These are phyloP conservation scores for Aporophyla nigra DNA, from an alignment of 2,888 invertebrate genomes.

Conservation along the genomic window DNA sequence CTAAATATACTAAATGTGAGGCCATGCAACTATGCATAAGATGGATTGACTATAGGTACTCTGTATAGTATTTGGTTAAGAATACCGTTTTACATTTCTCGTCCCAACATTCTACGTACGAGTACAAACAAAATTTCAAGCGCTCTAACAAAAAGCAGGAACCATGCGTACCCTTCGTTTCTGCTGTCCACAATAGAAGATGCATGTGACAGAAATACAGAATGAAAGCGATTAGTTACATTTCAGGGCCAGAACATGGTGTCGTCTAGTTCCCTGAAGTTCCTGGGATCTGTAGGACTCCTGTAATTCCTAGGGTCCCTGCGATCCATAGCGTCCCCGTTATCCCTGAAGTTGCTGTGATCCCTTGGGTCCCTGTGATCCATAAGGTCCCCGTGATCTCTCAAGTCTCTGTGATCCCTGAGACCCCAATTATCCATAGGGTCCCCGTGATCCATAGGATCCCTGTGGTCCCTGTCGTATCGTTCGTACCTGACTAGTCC, in stretches of 20 bases:
- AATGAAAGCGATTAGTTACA: constrained; percentile 72
- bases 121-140: constrained; percentile 12
- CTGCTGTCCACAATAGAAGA: constrained; percentile 75
- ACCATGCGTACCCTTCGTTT: constrained; percentile 78
- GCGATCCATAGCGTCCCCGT: constrained; percentile 1
- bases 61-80: background rate
- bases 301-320: background rate
- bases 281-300: background rate
- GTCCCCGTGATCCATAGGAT: background rate
- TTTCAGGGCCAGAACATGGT: constrained; percentile 83
- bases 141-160: constrained; percentile 14
- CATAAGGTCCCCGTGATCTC: background rate
- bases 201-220: constrained; percentile 77
- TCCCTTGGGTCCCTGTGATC: background rate
- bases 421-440: background rate
- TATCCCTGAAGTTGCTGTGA: background rate
- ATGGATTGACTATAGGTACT: background rate
- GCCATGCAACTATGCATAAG: background rate
- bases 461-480: constrained; percentile 20
- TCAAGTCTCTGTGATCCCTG: background rate
- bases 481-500: constrained; percentile 87
- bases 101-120: background rate
- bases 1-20: constrained; percentile 8
- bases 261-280: constrained; percentile 72
- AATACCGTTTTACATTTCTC: background rate